Evolutionary conservation across 2,797 vertebrate species (phyloP).

Genomic region (Coluber constrictor): DNA sequence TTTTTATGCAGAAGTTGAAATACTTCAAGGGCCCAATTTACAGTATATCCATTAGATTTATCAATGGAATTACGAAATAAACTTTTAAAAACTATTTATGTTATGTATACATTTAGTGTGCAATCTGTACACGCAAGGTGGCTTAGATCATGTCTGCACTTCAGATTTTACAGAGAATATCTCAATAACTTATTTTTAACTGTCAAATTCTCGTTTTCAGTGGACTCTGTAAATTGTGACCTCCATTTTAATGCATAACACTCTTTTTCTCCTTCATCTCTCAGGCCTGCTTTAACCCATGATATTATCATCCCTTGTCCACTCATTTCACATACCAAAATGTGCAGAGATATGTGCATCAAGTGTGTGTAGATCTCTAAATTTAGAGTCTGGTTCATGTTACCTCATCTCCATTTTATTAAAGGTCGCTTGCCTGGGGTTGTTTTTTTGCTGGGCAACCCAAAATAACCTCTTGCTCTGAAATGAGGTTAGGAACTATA

Average conservation of each 20-base stretch:
- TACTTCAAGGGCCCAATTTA: not conserved
- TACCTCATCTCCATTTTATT: not conserved
- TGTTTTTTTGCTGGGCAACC: not conserved
- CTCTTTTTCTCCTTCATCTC: not conserved
- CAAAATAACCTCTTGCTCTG: constrained; percentile 9
- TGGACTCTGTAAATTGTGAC: not conserved
- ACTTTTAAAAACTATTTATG: not conserved
- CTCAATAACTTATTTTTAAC: not conserved
- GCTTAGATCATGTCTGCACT: not conserved
- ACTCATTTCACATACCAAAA: not conserved
- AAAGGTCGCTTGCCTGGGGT: not conserved
- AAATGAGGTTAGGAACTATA: not conserved
- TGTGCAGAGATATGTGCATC: not conserved
- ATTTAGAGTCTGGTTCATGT: constrained; percentile 21
- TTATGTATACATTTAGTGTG: not conserved
- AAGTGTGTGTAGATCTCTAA: not conserved
- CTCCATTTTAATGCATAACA: not conserved
- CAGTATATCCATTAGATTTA: not conserved
- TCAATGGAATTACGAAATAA: not conserved
- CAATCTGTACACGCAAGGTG: not conserved
- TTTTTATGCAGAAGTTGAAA: not conserved
- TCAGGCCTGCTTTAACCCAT: not conserved
- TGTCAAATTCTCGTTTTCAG: not conserved
- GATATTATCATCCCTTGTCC: not conserved
- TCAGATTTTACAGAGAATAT: not conserved